Conservation (phyloP, 2,888 invertebrate species). For the Lasioglossum oenotherae region DNA sequence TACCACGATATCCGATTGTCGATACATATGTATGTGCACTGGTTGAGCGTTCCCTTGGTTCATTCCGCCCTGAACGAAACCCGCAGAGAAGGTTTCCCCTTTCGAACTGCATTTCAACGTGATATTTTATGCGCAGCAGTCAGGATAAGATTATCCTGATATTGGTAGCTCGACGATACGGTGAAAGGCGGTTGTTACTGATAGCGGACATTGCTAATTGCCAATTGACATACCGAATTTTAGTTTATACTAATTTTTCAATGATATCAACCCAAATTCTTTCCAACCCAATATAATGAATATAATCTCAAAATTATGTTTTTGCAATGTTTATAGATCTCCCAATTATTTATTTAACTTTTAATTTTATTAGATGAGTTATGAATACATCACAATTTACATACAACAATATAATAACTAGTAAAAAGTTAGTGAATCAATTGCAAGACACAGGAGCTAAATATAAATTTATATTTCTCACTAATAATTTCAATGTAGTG, state of each 20-base stretch:
- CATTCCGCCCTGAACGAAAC: background rate
- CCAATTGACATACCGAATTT: background rate
- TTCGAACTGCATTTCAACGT: background rate
- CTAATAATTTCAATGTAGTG: too few relatives aligned
- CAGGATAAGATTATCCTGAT: background rate
- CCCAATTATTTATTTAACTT: too few relatives aligned
- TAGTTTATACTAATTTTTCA: background rate
- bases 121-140: background rate
- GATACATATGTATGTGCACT: background rate
- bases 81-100: background rate
- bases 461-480: too few relatives aligned
- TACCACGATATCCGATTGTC: background rate
- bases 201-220: background rate
- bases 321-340: too few relatives aligned
- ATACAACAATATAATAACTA: too few relatives aligned
- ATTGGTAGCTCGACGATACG: background rate
- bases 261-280: too few relatives aligned
- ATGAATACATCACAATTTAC: too few relatives aligned
- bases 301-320: too few relatives aligned
- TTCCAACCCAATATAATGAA: too few relatives aligned
- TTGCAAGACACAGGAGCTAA: too few relatives aligned
- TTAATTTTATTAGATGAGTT: too few relatives aligned
- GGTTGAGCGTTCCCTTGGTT: background rate
- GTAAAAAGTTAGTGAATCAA: too few relatives aligned
- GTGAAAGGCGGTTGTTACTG: background rate